These are phyloP conservation scores for Pseudoips prasinana DNA, from an alignment of 2,888 invertebrate genomes.

Conservation along the genomic window DNA sequence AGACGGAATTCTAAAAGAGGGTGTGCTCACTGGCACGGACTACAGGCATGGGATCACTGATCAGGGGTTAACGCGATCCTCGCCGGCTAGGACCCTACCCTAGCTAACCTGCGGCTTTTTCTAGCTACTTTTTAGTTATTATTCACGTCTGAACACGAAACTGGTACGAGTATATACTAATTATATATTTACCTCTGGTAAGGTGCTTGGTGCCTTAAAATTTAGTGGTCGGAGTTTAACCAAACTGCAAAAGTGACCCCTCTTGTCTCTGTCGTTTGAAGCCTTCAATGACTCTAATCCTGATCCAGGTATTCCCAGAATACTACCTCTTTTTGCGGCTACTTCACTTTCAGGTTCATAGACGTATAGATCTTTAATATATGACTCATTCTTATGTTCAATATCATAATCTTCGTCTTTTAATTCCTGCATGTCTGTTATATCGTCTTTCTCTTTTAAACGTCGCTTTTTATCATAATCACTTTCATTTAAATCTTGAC, in stretches of 20 bases:
- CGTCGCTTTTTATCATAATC: constrained; percentile 32
- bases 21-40: no score
- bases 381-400: constrained; percentile 3
- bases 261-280: constrained; percentile 23
- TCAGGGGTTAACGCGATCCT: no score
- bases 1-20: no score
- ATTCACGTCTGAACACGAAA: no score
- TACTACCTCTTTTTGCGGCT: not conserved
- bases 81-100: no score
- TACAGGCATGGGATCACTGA: no score
- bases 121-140: no score
- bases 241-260: constrained; percentile 47
- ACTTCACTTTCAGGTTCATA: no score
- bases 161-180: not conserved
- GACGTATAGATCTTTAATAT: no score
- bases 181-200: constrained; percentile 55
- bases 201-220: constrained; percentile 60
- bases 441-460: constrained; percentile 4
- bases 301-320: constrained; percentile 3
- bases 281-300: constrained; percentile 4
- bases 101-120: no score
- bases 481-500: constrained; percentile 28
- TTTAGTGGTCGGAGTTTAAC: constrained; percentile 50
- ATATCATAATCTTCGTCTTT: constrained; percentile 9
- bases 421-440: constrained; percentile 1